Conservation (phyloP, 2,113 vertebrate genomes). For the Clupea harengus region DNA sequence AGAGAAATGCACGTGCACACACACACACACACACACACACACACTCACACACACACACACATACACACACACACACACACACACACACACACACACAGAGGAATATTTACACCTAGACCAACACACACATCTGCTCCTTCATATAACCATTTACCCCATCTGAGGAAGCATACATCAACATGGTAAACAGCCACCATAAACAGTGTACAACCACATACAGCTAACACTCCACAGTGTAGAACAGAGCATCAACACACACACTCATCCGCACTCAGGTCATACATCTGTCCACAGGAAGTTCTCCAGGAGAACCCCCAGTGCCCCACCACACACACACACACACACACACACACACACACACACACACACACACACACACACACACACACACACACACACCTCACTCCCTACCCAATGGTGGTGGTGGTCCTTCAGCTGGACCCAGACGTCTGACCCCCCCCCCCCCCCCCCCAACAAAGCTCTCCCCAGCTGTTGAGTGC, state of each 20-base stretch:
- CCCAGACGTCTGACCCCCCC: neutral
- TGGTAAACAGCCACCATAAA: too few relatives aligned
- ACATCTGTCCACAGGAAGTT: too few relatives aligned
- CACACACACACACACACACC: slow-evolving; percentile 5
- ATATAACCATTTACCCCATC: too few relatives aligned
- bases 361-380: slow-evolving; percentile 19
- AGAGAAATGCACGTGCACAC: neutral
- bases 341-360: slow-evolving; percentile 13
- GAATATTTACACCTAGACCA: slow-evolving; percentile 24
- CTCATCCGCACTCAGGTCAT: too few relatives aligned
- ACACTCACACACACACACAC: neutral
- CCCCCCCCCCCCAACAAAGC: neutral
- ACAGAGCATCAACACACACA: too few relatives aligned
- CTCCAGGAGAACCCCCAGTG: too few relatives aligned
- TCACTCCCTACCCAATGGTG: too few relatives aligned
- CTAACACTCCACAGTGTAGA: too few relatives aligned
- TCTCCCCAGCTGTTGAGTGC: neutral
- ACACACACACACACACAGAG: slow-evolving; percentile 25
- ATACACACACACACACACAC: neutral
- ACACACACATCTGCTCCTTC: neutral
- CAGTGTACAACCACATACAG: too few relatives aligned
- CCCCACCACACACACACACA: neutral
- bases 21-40: neutral
- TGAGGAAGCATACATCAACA: too few relatives aligned
- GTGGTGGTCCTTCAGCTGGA: neutral